Evolutionary conservation across 1,140 invertebrate genomes (phyloP).

Genomic region (Pinna nobilis): DNA sequence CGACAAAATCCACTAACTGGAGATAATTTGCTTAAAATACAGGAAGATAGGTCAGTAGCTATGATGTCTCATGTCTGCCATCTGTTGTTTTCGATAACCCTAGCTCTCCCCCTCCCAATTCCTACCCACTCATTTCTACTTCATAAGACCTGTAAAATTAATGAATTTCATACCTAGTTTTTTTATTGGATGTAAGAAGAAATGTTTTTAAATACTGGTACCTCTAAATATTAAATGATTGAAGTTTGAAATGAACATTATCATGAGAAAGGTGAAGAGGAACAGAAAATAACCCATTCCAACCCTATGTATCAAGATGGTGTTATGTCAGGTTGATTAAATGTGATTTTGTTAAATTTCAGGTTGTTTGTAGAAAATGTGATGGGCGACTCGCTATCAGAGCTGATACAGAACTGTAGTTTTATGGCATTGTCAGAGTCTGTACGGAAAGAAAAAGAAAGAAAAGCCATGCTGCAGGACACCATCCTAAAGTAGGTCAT

Average conservation of each 20-base stretch:
- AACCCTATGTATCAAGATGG: not conserved
- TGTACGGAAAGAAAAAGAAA: conserved; percentile 65
- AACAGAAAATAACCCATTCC: not conserved
- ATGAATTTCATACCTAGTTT: too few species aligned
- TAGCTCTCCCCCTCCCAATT: too few species aligned
- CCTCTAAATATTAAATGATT: too few species aligned
- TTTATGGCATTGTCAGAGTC: conserved; percentile 64
- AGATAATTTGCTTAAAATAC: conserved; percentile 72
- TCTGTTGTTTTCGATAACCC: too few species aligned
- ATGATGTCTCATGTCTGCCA: too few species aligned
- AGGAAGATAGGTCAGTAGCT: conserved; percentile 68
- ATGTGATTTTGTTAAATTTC: conserved; percentile 8
- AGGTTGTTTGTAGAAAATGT: conserved; percentile 68
- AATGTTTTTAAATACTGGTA: too few species aligned
- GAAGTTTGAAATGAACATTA: too few species aligned
- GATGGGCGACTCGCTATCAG: conserved; percentile 62
- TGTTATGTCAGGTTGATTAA: not conserved
- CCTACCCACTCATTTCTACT: too few species aligned
- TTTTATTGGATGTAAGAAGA: too few species aligned
- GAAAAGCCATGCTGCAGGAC: conserved; percentile 64
- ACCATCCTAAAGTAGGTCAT: conserved; percentile 63
- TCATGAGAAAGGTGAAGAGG: too few species aligned
- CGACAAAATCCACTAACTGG: conserved; percentile 71
- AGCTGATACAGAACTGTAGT: conserved; percentile 67
- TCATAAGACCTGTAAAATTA: too few species aligned